Conservation (phyloP, 2,113 vertebrate genomes). For the Tetrax tetrax region DNA sequence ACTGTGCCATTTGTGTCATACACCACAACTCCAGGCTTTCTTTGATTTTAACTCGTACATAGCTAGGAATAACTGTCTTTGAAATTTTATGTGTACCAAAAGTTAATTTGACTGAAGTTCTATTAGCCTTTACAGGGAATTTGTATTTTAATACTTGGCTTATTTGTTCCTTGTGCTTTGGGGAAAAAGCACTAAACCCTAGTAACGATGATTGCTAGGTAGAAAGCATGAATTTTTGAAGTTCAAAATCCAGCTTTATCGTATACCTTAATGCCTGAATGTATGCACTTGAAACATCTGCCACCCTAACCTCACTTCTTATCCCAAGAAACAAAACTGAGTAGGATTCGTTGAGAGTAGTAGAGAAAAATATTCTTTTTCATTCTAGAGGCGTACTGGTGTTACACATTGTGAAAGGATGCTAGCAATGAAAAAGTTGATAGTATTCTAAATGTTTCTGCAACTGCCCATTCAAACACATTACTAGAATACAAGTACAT, state of each 20-base stretch:
- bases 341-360: not conserved
- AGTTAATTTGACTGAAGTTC: not conserved
- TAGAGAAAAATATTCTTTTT: not conserved
- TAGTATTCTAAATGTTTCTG: not conserved
- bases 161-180: not conserved
- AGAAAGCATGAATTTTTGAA: not conserved
- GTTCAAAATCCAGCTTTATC: not conserved
- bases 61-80: not conserved
- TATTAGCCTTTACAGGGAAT: not conserved
- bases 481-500: not conserved
- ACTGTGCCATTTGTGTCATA: not conserved
- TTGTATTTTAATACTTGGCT: not conserved
- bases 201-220: not conserved
- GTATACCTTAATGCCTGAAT: not conserved
- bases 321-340: not conserved
- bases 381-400: not conserved
- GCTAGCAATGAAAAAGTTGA: not conserved
- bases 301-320: not conserved
- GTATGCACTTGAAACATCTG: not conserved
- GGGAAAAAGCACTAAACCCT: not conserved
- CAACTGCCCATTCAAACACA: not conserved
- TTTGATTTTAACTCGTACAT: not conserved
- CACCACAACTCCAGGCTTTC: not conserved
- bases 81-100: not conserved
- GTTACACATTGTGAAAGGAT: not conserved